phyloP scores from a whole-genome alignment of 2,888 invertebrate species.

The Perdita meconis region DNA sequence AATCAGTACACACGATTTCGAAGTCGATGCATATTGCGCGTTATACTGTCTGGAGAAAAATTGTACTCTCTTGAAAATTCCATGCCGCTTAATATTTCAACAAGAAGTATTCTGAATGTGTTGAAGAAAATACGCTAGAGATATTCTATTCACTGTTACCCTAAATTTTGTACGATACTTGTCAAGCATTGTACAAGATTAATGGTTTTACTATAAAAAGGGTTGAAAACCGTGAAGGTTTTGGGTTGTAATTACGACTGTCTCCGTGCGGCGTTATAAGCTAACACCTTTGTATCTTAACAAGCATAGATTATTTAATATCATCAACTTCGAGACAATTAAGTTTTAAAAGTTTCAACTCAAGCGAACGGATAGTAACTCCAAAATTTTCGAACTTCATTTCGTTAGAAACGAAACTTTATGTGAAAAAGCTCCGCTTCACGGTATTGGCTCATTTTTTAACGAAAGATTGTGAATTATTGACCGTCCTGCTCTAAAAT shows the following conservation, averaged over 20 bases:
- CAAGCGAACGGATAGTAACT: too few species aligned
- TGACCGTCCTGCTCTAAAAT: not conserved
- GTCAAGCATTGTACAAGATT: too few species aligned
- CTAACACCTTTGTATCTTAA: too few species aligned
- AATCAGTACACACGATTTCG: not conserved
- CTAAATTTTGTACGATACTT: too few species aligned
- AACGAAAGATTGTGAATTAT: not conserved
- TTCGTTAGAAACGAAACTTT: too few species aligned
- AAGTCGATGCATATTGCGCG: not conserved
- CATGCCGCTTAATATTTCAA: not conserved
- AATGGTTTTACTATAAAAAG: not conserved
- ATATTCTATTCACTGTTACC: too few species aligned
- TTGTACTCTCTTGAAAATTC: slow-evolving; percentile 6
- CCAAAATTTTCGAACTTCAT: not conserved
- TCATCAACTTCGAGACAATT: not conserved
- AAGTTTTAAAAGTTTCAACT: too few species aligned
- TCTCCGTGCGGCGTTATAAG: too few species aligned
- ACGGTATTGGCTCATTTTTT: too few species aligned
- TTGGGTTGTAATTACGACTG: too few species aligned
- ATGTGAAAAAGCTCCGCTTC: too few species aligned
- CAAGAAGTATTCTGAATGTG: not conserved
- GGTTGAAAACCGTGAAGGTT: not conserved
- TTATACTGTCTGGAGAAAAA: not conserved
- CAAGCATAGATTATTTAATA: not conserved
- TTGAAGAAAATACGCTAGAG: not conserved